Evolutionary conservation across 2,888 invertebrate genomes (phyloP).

Genomic region (Eupithecia insigniata): DNA sequence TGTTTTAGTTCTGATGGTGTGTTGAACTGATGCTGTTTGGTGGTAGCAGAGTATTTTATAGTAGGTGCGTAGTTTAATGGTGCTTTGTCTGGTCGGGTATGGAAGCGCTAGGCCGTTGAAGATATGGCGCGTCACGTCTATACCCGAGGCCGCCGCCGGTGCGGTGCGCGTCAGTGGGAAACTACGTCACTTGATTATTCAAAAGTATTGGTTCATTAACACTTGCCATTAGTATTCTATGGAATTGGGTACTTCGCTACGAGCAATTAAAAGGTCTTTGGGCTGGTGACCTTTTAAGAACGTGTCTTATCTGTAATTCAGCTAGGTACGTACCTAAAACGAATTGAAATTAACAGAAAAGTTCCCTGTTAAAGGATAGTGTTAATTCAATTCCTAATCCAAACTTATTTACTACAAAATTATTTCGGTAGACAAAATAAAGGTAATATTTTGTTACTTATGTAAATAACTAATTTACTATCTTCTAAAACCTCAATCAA

Average conservation of each 20-base stretch:
- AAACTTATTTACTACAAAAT: background rate
- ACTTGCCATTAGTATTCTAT: background rate
- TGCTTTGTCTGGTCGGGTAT: slow-evolving; percentile 72
- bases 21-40: slow-evolving; percentile 55
- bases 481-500: no score
- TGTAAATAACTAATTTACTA: no score
- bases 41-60: slow-evolving; percentile 59
- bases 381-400: no score
- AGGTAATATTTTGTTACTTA: no score
- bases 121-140: slow-evolving; percentile 64
- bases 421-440: no score
- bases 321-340: background rate
- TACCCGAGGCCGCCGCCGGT: slow-evolving; percentile 55
- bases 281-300: background rate
- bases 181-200: slow-evolving; percentile 33
- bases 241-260: background rate
- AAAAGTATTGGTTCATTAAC: slow-evolving; percentile 3
- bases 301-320: background rate
- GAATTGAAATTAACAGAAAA: background rate
- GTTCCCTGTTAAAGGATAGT: background rate
- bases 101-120: slow-evolving; percentile 60
- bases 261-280: slow-evolving; percentile 4
- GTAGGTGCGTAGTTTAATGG: slow-evolving; percentile 60
- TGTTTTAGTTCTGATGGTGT: slow-evolving; percentile 40
- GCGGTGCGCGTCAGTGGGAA: slow-evolving; percentile 48